Evolutionary conservation across 2,113 vertebrate species (phyloP).

Genomic region (Dipodomys ordii): DNA sequence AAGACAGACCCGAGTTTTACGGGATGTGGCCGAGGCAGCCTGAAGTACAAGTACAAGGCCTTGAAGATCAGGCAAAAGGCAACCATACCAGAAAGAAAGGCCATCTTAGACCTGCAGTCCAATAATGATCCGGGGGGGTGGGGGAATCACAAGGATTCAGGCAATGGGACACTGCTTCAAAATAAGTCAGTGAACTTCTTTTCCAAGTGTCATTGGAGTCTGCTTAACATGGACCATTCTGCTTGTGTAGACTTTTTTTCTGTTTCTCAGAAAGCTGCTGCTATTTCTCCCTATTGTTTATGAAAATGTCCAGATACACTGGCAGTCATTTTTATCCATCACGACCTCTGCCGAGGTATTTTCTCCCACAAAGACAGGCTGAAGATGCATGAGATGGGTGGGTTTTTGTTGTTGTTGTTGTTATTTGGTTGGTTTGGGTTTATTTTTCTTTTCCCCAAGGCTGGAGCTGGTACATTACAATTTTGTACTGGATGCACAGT

Average conservation of each 20-base stretch:
- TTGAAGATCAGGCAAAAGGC: not conserved
- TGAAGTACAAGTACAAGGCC: not conserved
- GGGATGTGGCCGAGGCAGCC: not conserved
- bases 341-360: slow-evolving; percentile 25
- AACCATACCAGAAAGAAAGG: not conserved
- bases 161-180: not conserved
- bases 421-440: too few relatives aligned
- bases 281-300: slow-evolving; percentile 64
- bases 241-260: not conserved
- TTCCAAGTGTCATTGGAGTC: not conserved
- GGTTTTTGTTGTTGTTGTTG: not conserved
- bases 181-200: not conserved
- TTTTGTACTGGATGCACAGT: not conserved
- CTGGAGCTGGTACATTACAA: slow-evolving; percentile 16
- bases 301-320: slow-evolving; percentile 62
- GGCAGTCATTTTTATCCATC: slow-evolving; percentile 52
- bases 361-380: slow-evolving; percentile 37
- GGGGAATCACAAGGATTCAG: not conserved
- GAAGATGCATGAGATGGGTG: slow-evolving; percentile 44
- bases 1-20: not conserved
- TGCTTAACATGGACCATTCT: slow-evolving; percentile 38
- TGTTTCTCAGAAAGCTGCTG: slow-evolving; percentile 46
- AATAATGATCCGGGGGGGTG: not conserved
- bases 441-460: not conserved
- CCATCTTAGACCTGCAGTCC: not conserved